These are phyloP conservation scores for Aviceda subcristata DNA, from an alignment of 2,113 vertebrate species.

Conservation along the genomic window DNA sequence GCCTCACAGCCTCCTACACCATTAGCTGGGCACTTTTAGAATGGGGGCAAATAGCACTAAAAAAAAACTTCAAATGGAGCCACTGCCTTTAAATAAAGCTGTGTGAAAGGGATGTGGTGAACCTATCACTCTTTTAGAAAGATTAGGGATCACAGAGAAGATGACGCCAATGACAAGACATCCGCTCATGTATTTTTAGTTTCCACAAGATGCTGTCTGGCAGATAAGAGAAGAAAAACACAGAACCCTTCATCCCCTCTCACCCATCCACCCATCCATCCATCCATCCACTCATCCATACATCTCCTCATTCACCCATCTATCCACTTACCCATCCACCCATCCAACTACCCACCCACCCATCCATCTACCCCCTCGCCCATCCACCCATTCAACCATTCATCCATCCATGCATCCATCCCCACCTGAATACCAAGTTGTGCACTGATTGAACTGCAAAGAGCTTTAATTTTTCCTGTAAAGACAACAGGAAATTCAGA, in stretches of 20 bases:
- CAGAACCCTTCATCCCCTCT: background rate
- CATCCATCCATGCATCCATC: background rate
- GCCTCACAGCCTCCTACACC: background rate
- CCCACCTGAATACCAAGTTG: background rate
- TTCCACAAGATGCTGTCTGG: background rate
- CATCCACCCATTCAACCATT: background rate
- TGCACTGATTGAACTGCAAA: background rate
- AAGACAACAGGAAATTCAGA: background rate
- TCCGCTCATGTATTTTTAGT: background rate
- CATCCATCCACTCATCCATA: fast-evolving
- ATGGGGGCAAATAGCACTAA: background rate
- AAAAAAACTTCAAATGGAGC: background rate
- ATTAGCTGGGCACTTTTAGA: background rate
- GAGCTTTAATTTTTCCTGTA: background rate
- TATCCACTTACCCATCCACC: no score
- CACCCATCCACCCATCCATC: background rate
- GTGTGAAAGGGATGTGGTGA: background rate
- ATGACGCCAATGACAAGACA: background rate
- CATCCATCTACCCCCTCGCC: background rate
- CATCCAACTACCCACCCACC: fast-evolving
- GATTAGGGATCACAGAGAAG: background rate
- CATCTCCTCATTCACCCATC: background rate
- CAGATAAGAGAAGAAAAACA: background rate
- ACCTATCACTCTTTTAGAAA: background rate
- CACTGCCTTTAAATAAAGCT: background rate